These are phyloP conservation scores for Spheniscus mendiculus DNA, from an alignment of 2,113 vertebrate genomes.

Conservation along the genomic window DNA sequence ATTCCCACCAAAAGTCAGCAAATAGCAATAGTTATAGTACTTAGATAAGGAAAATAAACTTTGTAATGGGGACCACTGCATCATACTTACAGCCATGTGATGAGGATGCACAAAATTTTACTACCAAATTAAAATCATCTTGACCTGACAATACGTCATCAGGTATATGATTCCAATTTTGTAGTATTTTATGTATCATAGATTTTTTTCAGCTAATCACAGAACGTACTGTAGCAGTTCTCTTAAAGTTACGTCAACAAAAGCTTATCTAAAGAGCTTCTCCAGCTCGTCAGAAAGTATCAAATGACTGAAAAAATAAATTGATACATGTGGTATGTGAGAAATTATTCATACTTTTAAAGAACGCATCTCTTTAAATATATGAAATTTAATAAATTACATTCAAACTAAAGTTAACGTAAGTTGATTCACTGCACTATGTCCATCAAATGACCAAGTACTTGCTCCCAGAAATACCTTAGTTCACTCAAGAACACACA, in stretches of 20 bases:
- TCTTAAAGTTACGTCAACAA: conserved; percentile 72
- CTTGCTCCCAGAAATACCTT: conserved; percentile 80
- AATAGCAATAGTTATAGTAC: conserved; percentile 38
- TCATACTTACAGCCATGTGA: conserved; percentile 51
- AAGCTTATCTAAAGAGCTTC: conserved; percentile 78
- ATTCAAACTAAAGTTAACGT: conserved; percentile 77
- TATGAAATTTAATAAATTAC: conserved; percentile 83
- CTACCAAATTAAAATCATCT: conserved; percentile 43
- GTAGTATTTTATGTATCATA: conserved; percentile 26
- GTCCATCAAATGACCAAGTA: conserved; percentile 74
- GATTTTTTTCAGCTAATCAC: conserved; percentile 41
- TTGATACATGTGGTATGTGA: conserved; percentile 76
- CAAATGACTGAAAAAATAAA: conserved; percentile 77
- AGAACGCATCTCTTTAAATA: conserved; percentile 78
- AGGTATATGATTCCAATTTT: not conserved
- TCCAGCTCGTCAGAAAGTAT: conserved; percentile 76
- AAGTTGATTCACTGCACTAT: conserved; percentile 77
- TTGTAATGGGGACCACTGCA: conserved; percentile 60
- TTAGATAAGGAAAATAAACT: conserved; percentile 31
- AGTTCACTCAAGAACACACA: conserved; percentile 76
- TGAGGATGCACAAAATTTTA: conserved; percentile 36
- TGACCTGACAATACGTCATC: not conserved
- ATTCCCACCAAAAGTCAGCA: conserved; percentile 51
- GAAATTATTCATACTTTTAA: conserved; percentile 77
- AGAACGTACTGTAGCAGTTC: conserved; percentile 64